phyloP scores from a whole-genome alignment of 2,113 vertebrate species.

The Chamaea fasciata region DNA sequence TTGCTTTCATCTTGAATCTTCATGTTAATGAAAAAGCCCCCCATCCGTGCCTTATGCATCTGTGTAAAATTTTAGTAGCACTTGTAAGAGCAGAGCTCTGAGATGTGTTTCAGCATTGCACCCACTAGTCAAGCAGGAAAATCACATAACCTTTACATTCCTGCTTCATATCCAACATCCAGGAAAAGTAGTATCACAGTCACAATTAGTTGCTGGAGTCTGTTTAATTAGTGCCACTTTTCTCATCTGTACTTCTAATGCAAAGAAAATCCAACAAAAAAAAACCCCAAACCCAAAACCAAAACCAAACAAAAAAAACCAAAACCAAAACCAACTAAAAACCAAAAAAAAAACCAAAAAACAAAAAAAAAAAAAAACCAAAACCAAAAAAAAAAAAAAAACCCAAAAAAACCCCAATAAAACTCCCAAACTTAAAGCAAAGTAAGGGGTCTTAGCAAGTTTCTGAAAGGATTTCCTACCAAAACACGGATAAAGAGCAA shows the following conservation, averaged over 20 bases:
- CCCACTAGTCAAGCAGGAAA: neutral
- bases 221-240: neutral
- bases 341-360: too few species aligned
- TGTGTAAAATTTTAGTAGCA: neutral
- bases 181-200: neutral
- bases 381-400: too few species aligned
- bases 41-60: neutral
- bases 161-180: neutral
- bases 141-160: neutral
- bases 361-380: too few species aligned
- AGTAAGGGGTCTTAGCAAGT: neutral
- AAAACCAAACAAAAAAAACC: too few species aligned
- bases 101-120: neutral
- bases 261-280: neutral
- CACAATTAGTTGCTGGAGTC: neutral
- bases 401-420: too few species aligned
- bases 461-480: neutral
- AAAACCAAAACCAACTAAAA: too few species aligned
- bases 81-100: neutral
- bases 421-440: neutral
- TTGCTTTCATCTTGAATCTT: neutral
- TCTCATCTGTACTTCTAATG: neutral
- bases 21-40: neutral
- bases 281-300: too few species aligned
- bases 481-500: neutral